Evolutionary conservation across 2,797 vertebrate genomes (phyloP), one percentile per base, ranked within the genome.

Genomic region (Sparidentex hasta): DNA sequence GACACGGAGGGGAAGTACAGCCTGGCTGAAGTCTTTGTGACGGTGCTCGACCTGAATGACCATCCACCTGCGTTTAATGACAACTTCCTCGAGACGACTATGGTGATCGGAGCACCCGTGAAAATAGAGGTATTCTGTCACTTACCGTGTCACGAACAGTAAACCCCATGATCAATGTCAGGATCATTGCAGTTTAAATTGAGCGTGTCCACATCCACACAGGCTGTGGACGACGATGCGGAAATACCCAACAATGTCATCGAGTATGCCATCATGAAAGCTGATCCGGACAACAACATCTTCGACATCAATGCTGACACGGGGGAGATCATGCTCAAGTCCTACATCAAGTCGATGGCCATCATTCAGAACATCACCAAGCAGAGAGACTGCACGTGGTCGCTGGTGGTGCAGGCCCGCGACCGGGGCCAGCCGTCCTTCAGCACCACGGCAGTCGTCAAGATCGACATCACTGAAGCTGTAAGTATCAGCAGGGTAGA

Each of bases 161-260:
- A 7, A 50, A 46, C 16, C 92, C 0, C 92, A 93, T 43, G 62
- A 95, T 95, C 71, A 94, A 94, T 76, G 93, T 93, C 59, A 94
- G 92, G 1, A 91, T 94, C 65, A 94, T 23, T 52, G 1, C 0
- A 0, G n/a, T 27, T 55, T 27, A 59, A 50, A 48, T 16, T 5
- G 95, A 83, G 95, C 92, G 0, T 20, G 9, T 23, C n/a, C 29
- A 3, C 41, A 23, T 64, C 33, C 20, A 4, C 58, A 64, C 88
- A 99, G 98, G 98, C 98, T 69, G 93, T 95, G 51, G 98, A 99
- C 59, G 96, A 97, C 41, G 98, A 99, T 29, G 98, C 98, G 46
- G 98, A 99, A 76, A 95, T 98, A 18, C 98, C 98, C 50, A 99
- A 99, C 92, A 99, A 99, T 44, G 93, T 99, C 2, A 97, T 99